Evolutionary conservation across 2,797 vertebrate species (phyloP).

Genomic region (Intellagama lesueurii): DNA sequence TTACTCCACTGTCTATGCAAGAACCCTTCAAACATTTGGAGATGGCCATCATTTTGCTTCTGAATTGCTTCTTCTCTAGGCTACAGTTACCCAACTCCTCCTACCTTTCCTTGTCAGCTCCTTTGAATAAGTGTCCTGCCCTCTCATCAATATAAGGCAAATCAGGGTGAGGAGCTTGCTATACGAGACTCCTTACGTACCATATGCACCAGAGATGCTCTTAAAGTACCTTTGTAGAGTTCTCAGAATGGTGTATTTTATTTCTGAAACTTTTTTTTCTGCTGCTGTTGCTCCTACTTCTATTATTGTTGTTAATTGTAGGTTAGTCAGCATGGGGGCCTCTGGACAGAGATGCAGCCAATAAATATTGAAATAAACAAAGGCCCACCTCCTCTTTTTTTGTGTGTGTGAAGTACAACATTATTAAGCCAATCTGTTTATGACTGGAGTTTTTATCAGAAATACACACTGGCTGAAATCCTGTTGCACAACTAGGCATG

Average conservation of each 20-base stretch:
- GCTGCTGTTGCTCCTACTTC: background rate
- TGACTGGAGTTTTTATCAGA: no score
- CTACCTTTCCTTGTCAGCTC: background rate
- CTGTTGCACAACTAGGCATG: no score
- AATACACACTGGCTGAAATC: no score
- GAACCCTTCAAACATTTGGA: background rate
- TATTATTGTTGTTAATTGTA: background rate
- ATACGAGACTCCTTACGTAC: background rate
- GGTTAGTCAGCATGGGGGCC: background rate
- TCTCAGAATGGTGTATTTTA: background rate
- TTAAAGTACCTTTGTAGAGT: background rate
- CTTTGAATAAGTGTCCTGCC: background rate
- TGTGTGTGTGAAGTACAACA: background rate
- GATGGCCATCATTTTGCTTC: background rate
- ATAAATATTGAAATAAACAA: background rate
- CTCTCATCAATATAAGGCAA: no score
- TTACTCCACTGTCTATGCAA: background rate
- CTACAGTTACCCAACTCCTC: background rate
- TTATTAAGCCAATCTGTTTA: background rate
- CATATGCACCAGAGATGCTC: background rate
- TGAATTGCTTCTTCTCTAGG: background rate
- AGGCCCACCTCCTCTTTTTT: background rate
- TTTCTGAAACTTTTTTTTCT: background rate
- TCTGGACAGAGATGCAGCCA: background rate
- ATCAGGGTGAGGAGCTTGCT: no score